These are phyloP conservation scores for Elegia similella DNA, from an alignment of 2,888 invertebrate species.

Conservation along the genomic window DNA sequence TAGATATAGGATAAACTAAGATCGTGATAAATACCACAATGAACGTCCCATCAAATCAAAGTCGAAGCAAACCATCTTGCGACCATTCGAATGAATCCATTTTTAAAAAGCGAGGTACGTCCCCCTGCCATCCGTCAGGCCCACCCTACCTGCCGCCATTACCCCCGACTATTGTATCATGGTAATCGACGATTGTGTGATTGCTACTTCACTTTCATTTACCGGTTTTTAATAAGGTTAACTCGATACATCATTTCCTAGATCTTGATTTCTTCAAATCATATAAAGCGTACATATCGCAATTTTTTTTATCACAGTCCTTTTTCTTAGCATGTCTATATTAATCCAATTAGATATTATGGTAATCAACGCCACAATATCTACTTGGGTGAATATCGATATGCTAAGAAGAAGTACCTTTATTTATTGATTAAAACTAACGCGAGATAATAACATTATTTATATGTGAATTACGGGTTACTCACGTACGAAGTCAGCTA, in stretches of 20 bases:
- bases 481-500: too few species aligned
- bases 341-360: too few species aligned
- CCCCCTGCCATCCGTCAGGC: conserved; percentile 65
- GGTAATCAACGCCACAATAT: too few species aligned
- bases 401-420: too few species aligned
- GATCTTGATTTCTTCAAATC: not conserved
- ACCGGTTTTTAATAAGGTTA: conserved; percentile 3
- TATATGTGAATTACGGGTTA: too few species aligned
- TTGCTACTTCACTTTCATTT: conserved; percentile 10
- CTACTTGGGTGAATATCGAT: too few species aligned
- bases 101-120: conserved; percentile 42
- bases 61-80: conserved; percentile 3
- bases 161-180: conserved; percentile 18
- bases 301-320: too few species aligned
- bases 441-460: too few species aligned
- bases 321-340: too few species aligned
- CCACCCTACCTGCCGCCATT: conserved; percentile 43
- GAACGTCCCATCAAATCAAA: not conserved
- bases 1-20: too few species aligned
- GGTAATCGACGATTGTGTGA: conserved; percentile 11
- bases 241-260: not conserved
- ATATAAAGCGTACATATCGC: too few species aligned
- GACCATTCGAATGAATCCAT: conserved; percentile 35
- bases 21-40: not conserved
- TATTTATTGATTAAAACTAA: too few species aligned